These are phyloP conservation scores for Silurus glanis DNA, from an alignment of 2,113 vertebrate genomes.

Conservation along the genomic window DNA sequence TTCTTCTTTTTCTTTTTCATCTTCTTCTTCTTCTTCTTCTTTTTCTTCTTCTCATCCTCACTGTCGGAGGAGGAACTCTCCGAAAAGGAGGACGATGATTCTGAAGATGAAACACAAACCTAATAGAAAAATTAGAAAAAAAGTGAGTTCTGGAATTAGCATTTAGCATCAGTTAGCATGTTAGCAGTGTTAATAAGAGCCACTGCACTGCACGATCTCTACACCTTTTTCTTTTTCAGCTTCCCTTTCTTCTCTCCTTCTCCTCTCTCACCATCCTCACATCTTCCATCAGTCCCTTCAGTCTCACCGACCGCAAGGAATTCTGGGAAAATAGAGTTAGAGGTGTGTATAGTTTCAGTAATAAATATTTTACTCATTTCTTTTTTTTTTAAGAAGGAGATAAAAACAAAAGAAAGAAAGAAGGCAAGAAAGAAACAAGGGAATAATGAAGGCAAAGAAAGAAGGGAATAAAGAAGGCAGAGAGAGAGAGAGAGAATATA, in stretches of 20 bases:
- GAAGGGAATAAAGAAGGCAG: background rate
- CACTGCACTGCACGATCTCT: too few species aligned
- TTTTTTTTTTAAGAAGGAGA: background rate
- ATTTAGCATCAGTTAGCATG: background rate
- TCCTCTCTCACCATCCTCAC: background rate
- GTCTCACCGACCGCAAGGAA: background rate
- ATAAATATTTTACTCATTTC: background rate
- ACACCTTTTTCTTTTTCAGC: slow-evolving; percentile 7
- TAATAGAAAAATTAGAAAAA: background rate
- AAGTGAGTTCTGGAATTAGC: background rate
- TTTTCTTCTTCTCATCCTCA: slow-evolving; percentile 33
- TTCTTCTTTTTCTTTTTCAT: slow-evolving; percentile 23
- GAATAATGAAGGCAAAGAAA: background rate
- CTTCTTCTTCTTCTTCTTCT: slow-evolving; percentile 23
- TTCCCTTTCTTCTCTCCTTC: background rate
- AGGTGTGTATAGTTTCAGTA: background rate
- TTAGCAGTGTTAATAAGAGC: background rate
- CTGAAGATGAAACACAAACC: background rate
- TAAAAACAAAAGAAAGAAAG: background rate
- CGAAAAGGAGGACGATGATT: background rate
- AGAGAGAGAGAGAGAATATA: background rate
- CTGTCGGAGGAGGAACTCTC: slow-evolving; percentile 19
- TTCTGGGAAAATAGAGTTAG: background rate
- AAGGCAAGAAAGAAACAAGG: background rate
- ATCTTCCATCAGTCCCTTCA: background rate